A percentile compares a stretch with the other conserved stretches of the same genome.
Evolutionary conservation across 2,797 vertebrate species (phyloP).

Genomic region (Hydrocynus forskahlii): DNA sequence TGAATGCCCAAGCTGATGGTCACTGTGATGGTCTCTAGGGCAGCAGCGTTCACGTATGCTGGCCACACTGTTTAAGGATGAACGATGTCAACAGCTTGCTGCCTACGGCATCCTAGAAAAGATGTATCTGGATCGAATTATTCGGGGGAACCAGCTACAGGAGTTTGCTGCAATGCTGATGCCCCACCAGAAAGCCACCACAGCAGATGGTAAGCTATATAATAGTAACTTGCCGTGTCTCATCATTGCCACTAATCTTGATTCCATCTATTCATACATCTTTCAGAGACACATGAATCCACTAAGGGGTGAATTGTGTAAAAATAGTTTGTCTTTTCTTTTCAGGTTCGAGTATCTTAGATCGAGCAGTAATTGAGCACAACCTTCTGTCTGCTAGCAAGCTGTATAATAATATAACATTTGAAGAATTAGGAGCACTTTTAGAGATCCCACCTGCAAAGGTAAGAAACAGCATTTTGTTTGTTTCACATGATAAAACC

Average conservation of each 20-base stretch:
- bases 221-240: neutral
- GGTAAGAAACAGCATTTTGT: slow-evolving; percentile 72
- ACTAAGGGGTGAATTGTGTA: neutral
- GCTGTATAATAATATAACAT: slow-evolving; percentile 99
- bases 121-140: slow-evolving; percentile 98
- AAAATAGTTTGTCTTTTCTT: neutral
- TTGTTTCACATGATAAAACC: neutral
- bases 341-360: slow-evolving; percentile 95
- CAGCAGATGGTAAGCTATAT: slow-evolving; percentile 77
- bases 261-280: neutral
- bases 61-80: slow-evolving; percentile 98
- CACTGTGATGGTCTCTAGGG: slow-evolving; percentile 71
- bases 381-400: slow-evolving; percentile 98
- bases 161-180: slow-evolving; percentile 98
- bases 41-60: slow-evolving; percentile 99
- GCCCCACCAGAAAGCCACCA: slow-evolving; percentile 98
- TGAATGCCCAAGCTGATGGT: neutral
- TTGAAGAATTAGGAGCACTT: slow-evolving; percentile 96
- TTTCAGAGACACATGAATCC: neutral
- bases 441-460: slow-evolving; percentile 98
- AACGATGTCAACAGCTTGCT: slow-evolving; percentile 96
- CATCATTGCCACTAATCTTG: neutral
- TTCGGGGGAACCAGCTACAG: slow-evolving; percentile 95
- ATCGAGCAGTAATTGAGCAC: slow-evolving; percentile 98
- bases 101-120: slow-evolving; percentile 98